Evolutionary conservation across 1,140 invertebrate genomes (phyloP), one percentile per base, ranked within the genome.

Genomic region (Lepidurus arcticus): DNA sequence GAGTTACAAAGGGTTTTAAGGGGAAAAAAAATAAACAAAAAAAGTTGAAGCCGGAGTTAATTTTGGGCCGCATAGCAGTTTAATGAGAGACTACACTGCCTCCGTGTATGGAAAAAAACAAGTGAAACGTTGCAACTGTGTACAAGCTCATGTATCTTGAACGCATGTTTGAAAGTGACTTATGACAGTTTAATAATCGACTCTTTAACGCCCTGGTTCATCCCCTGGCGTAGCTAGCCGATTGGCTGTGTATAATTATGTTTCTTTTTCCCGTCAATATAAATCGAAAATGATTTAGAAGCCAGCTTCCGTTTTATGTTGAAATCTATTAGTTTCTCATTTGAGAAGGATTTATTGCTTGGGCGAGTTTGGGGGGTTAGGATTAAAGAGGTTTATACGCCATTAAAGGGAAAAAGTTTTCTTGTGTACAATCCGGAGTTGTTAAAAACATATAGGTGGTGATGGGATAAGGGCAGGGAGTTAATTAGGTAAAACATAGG

Each of bases 321-420:
- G 21, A 65, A 65, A 65, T 65, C 53, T 65, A 65, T 65, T 65
- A 65, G 53, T n/a, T 65, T 9, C 16, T 65, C 21, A n/a, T 65
- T 16, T 10, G 0, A 1, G 3, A 21, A 21, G 53, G 53, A 65
- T 65, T 65, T 65, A 65, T 65, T 65, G 53, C 53, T 21, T 9
- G 16, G 13, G 1, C 21, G 53, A 13, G 53, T 10, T 9, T 65
- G 21, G n/a, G n/a, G 53, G 53, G 53, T 65, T 65, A 65, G 53
- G 16, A n/a, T 65, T 65, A 21, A 13, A 65, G 21, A 65, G 53
- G n/a, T 65, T 65, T 13, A 21, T 65, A n/a, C 53, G 53, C 53
- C 53, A 16, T 65, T 65, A 65, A 65, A 65, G 21, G 13, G 8
- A 65, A 65, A 11, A 7, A 13, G n/a, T 16, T 65, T 65, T 65